A percentile compares a stretch with the other conserved stretches of the same genome.
phyloP scores from a whole-genome alignment of 1,140 invertebrate genomes.

The Diploscapter pachys region DNA sequence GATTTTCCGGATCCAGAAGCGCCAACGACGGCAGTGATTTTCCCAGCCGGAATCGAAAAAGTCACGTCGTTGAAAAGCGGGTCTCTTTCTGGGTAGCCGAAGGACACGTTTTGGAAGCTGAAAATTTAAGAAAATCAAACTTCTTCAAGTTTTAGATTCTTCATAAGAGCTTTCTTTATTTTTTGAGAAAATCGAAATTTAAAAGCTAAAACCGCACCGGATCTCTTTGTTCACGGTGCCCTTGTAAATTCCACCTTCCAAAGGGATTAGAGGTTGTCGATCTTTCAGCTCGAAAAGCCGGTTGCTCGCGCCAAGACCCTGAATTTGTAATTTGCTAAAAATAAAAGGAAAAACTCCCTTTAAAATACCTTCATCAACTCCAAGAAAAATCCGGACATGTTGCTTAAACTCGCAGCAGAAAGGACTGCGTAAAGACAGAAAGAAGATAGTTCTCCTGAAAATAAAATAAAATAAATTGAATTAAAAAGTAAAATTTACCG shows the following conservation, averaged over 20 bases:
- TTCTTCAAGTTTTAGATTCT: neutral
- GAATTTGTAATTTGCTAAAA: constrained; percentile 7
- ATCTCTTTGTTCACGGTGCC: constrained; percentile 67
- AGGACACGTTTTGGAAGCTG: constrained; percentile 63
- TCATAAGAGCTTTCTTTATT: neutral
- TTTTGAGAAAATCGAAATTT: neutral
- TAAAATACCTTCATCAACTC: constrained; percentile 74
- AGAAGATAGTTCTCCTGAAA: constrained; percentile 51
- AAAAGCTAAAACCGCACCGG: constrained; percentile 5
- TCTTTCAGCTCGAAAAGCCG: constrained; percentile 86
- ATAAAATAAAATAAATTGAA: constrained; percentile 79
- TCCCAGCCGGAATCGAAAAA: constrained; percentile 60
- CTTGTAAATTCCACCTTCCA: constrained; percentile 52
- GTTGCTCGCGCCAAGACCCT: constrained; percentile 79
- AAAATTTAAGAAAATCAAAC: neutral
- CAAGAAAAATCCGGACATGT: constrained; percentile 80
- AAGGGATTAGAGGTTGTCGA: constrained; percentile 71
- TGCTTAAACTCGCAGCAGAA: constrained; percentile 45
- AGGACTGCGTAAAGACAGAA: constrained; percentile 55
- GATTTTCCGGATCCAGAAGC: constrained; percentile 65
- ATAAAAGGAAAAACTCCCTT: neutral
- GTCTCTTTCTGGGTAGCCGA: constrained; percentile 65
- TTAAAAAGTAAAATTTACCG: constrained; percentile 84
- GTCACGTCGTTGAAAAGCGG: constrained; percentile 62
- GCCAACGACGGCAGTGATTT: constrained; percentile 63